phyloP scores from a whole-genome alignment of 2,113 vertebrate genomes.

The Lagenorhynchus albirostris region DNA sequence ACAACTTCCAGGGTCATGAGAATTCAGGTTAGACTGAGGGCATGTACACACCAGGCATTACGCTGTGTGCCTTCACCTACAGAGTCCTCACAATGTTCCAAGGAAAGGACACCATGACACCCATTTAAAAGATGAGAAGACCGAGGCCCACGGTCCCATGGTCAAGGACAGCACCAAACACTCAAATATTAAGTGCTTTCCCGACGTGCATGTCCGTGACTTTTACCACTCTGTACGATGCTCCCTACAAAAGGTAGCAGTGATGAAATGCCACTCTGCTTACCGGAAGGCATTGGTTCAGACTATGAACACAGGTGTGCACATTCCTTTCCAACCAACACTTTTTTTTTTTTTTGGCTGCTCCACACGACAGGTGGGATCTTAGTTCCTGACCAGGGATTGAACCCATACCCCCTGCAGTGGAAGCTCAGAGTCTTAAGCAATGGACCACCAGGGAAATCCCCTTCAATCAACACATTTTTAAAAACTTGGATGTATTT shows the following conservation, averaged over 20 bases:
- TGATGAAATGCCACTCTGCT: fast-evolving
- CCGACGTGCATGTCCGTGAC: fast-evolving
- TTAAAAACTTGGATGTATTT: neutral
- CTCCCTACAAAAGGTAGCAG: fast-evolving
- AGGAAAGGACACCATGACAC: neutral
- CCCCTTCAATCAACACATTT: neutral
- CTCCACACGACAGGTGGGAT: neutral
- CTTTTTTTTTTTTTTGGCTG: neutral
- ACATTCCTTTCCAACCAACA: neutral
- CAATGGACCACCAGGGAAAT: neutral
- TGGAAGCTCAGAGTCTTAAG: neutral
- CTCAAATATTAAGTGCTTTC: neutral
- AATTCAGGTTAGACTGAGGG: neutral
- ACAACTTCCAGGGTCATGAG: neutral
- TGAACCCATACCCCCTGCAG: neutral
- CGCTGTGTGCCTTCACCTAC: fast-evolving
- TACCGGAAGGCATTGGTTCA: neutral
- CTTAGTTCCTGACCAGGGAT: neutral
- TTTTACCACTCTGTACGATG: neutral
- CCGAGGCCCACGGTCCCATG: neutral
- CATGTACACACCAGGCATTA: fast-evolving
- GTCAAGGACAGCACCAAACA: neutral
- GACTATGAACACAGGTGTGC: fast-evolving
- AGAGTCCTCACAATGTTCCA: neutral
- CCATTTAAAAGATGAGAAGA: neutral